Conservation (phyloP, 1,140 invertebrate genomes). For the Metopolophium dirhodum region DNA sequence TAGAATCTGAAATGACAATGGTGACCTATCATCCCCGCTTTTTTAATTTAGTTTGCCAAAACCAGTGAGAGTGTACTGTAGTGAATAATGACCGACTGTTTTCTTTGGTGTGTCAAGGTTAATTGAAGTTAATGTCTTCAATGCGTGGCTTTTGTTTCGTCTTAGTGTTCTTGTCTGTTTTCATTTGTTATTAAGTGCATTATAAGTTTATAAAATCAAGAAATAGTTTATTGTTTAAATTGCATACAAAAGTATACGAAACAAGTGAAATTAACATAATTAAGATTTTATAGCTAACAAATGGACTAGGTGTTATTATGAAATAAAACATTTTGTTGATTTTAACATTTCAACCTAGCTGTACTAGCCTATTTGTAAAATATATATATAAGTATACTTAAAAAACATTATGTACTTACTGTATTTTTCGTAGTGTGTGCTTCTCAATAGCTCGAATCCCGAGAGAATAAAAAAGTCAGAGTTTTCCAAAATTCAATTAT, state of each 20-base stretch:
- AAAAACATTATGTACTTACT: neutral
- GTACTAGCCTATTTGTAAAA: neutral
- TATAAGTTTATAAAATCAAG: too few species aligned
- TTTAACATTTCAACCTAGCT: neutral
- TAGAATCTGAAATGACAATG: neutral
- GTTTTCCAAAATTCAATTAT: neutral
- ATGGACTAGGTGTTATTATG: neutral
- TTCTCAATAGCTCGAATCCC: neutral
- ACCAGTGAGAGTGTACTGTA: neutral
- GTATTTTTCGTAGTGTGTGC: neutral
- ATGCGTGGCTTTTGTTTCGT: neutral
- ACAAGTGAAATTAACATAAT: too few species aligned
- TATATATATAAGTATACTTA: neutral
- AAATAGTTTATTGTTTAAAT: neutral
- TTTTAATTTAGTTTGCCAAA: conserved; percentile 14
- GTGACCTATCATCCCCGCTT: neutral
- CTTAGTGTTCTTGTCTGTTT: neutral
- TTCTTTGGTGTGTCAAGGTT: neutral
- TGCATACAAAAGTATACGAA: neutral
- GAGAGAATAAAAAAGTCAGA: neutral
- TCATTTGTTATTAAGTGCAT: neutral
- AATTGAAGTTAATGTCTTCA: neutral
- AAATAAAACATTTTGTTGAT: neutral
- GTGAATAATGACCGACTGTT: neutral
- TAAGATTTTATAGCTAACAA: neutral